Base-by-base conservation (phyloP, 1,140 invertebrate species). In the Oncopodura yosiiana region DNA sequence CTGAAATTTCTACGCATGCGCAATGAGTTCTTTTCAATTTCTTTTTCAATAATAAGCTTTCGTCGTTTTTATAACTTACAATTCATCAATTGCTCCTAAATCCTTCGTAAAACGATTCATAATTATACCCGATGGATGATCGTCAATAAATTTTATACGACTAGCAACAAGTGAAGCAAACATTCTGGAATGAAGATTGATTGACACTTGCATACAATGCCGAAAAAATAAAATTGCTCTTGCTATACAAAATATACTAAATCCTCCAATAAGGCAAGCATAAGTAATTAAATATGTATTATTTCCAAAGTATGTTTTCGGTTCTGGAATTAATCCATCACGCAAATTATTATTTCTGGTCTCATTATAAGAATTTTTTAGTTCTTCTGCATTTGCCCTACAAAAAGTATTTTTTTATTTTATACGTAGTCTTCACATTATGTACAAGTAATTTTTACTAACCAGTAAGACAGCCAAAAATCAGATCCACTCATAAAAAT, bases 31-130 rank as follows among this genome's bases (percentile, higher is more conserved):
- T n/a, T n/a, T n/a, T n/a, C n/a, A n/a, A n/a, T n/a, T n/a, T n/a
- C n/a, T n/a, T n/a, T n/a, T n/a, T n/a, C n/a, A n/a, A n/a, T n/a
- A n/a, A n/a, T n/a, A n/a, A n/a, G n/a, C n/a, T n/a, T n/a, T n/a
- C n/a, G n/a, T n/a, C n/a, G n/a, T n/a, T n/a, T n/a, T n/a, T n/a
- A n/a, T 73, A 38, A 91, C 88, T 34, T 94, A 67, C 14, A 84
- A 75, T 68, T 92, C 87, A 69, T 94, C 90, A 26, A 92, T 80
- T 21, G 82, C 78, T 12, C 86, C 87, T 70, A 90, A 80, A 67
- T 93, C 88, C 70, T 88, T 87, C 0, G 84, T 84, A 71, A 88
- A 89, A 48, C 86, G 74, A 66, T 90, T 92, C 9, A 91, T 70
- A 48, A 91, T 86, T 9, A 86, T 73, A 49, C 49, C 49, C n/a